phyloP scores from a whole-genome alignment of 2,113 vertebrate species.

The Probosciger aterrimus region DNA sequence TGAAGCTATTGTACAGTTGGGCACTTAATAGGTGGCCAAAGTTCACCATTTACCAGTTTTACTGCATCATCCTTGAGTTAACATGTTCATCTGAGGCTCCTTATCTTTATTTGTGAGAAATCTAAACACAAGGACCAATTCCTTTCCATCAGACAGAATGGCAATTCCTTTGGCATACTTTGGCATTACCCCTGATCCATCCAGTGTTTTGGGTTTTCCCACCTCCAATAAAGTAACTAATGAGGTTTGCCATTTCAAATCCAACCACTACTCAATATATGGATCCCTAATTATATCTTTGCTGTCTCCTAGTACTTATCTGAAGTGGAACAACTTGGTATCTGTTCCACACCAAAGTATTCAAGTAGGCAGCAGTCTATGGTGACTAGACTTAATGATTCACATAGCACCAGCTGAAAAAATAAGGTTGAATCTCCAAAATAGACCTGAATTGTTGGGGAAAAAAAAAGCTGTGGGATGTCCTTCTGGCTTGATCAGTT shows the following conservation, averaged over 20 bases:
- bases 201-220: not conserved
- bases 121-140: not conserved
- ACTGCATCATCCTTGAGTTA: not conserved
- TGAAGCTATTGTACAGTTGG: not conserved
- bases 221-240: not conserved
- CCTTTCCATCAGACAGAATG: not conserved
- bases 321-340: not conserved
- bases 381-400: not conserved
- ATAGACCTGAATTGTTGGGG: not conserved
- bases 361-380: not conserved
- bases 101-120: not conserved
- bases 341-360: not conserved
- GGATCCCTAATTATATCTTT: not conserved
- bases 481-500: not conserved
- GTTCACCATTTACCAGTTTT: not conserved
- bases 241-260: constrained; percentile 11
- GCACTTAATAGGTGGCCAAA: not conserved
- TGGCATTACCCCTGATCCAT: not conserved
- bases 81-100: not conserved
- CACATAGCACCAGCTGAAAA: not conserved
- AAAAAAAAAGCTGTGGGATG: not conserved
- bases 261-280: not conserved
- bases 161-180: not conserved
- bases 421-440: not conserved
- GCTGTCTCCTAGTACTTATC: not conserved